Conservation (phyloP, 2,888 invertebrate genomes). For the Drosophila birchii region DNA sequence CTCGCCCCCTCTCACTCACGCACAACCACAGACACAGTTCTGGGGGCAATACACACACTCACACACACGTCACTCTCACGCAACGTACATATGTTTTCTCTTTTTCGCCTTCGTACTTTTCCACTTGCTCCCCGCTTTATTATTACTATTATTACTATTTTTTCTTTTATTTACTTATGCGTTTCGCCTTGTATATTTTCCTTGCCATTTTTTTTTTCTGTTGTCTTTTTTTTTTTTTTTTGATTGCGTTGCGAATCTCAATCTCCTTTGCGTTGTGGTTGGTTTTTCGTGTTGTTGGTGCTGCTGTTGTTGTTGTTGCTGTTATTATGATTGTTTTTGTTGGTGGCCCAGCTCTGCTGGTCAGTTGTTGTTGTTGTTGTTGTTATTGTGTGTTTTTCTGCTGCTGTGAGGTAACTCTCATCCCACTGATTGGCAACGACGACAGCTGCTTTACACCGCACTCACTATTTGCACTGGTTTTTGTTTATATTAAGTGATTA, state of each 20-base stretch:
- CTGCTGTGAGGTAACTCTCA: constrained; percentile 23
- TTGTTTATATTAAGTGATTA: constrained; percentile 78
- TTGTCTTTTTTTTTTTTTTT: constrained; percentile 48
- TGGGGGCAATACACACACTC: constrained; percentile 10
- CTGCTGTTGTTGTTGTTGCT: constrained; percentile 16
- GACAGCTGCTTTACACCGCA: constrained; percentile 3
- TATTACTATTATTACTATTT: constrained; percentile 29
- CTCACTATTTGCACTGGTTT: constrained; percentile 58
- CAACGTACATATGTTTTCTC: constrained; percentile 60
- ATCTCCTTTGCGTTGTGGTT: constrained; percentile 66
- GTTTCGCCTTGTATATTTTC: constrained; percentile 35
- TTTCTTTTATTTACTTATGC: constrained; percentile 59
- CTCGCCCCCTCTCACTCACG: constrained; percentile 20
- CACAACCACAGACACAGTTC: constrained; percentile 21
- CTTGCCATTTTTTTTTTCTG: constrained; percentile 25
- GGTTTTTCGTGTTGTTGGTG: constrained; percentile 27
- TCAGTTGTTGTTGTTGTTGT: constrained; percentile 30
- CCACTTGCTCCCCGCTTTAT: constrained; percentile 37
- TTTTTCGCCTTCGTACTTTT: constrained; percentile 68
- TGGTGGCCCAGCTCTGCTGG: constrained; percentile 14
- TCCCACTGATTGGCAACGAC: background rate
- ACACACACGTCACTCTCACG: constrained; percentile 50
- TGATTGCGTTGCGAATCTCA: constrained; percentile 76
- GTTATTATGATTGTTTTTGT: constrained; percentile 29
- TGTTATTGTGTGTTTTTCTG: constrained; percentile 52